Evolutionary conservation across 2,113 vertebrate genomes (phyloP), one percentile per base, ranked within the genome.

Genomic region (Leptocoma aspasia): DNA sequence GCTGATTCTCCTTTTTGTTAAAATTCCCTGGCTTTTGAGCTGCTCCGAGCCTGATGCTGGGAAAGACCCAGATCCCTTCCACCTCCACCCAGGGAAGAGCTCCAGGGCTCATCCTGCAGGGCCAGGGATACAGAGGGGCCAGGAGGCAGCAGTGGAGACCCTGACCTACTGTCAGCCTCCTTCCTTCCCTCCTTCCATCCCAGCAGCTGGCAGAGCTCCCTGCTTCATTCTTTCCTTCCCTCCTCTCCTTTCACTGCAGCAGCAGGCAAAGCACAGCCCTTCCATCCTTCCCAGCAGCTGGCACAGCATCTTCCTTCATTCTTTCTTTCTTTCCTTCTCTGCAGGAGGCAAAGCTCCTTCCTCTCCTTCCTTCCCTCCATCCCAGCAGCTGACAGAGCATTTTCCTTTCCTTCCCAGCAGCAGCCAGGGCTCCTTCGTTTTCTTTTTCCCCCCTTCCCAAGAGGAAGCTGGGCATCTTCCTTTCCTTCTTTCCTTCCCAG

Each of bases 11-110:
- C 28, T 19, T 23, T 27, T 0, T 15, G 15, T 9, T 7, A 57
- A 13, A 10, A 12, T 7, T 39, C 28, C 60, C 16, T 2, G 4
- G 24, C 19, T 45, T 24, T 52, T 0, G 0, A 28, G 39, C 53
- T 37, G 52, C 66, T 59, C 69, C 1, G 1, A 66, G 37, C 52
- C 44, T 42, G 52, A 30, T n/a, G 45, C 44, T 22, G 69, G 69
- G 53, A n/a, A 22, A 39, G 53, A 21, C 28, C 28, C 4, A 0
- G 45, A 21, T 13, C 17, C 45, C 30, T 54, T 31, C 39, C 11
- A 4, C 11, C n/a, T 21, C 28, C 1, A 3, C 39, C 6, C 23
- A 19, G 60, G 68, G 23, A 44, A 68, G 28, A 45, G 45, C n/a
- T 60, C 45, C 53, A 15, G 44, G 44, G 53, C 39, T 11, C 18